Base-by-base conservation (phyloP, 2,113 vertebrate species). In the Oceanodroma tethys region DNA sequence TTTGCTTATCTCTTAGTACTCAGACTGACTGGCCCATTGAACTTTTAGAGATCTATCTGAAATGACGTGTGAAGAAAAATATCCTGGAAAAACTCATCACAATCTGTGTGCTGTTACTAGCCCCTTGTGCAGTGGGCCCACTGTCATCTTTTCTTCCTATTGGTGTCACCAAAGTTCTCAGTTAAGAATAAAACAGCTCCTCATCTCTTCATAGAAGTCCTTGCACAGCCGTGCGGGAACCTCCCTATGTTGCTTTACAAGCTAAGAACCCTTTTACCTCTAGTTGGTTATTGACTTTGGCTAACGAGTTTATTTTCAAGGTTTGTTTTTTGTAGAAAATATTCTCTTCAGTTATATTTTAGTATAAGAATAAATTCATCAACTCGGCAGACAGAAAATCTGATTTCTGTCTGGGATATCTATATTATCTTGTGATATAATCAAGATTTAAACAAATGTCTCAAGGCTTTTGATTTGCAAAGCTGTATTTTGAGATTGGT, bases 291-390 rank as follows among this genome's bases (percentile, higher is more conserved):
- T 7, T 68, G 43, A 50, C 27, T 89, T 70, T 48, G n/a, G 40
- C 43, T 62, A 79, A 45, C 2, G 1, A 92, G 73, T 84, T 78
- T 70, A 73, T 95, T 98, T 97, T 96, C 90, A 92, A 94, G 76
- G 65, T 50, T 75, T 80, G 50, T 22, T 87, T 94, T 72, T 40
- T 70, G 47, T 40, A 74, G 91, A 83, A 97, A 96, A 95, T 93
- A 92, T 15, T 52, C 58, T 93, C 68, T 70, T 73, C 27, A 59
- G 42, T 92, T 73, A 60, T 95, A 95, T 92, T 62, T 96, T 75
- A 40, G 58, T 58, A 76, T 93, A 45, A 94, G 79, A 74, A 92
- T 10, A 92, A 88, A 82, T 72, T 50, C 1, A 66, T 32, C 27
- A 45, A 21, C 27, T 89, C 5, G 3, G 43, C 34, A 89, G 47